Evolutionary conservation across 2,888 invertebrate species (phyloP).

Genomic region (Galerucella pusilla): DNA sequence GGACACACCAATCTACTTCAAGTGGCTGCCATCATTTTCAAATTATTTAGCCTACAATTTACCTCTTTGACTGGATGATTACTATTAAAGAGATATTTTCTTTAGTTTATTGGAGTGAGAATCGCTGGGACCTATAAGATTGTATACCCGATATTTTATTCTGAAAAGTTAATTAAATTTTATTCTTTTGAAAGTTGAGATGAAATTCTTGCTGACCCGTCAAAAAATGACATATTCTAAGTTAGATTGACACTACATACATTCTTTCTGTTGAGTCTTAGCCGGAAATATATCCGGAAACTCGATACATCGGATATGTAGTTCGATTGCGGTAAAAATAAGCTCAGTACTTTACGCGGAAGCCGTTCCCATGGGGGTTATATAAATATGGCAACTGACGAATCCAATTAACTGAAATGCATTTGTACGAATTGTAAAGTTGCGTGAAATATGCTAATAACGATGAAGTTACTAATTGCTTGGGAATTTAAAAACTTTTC

Average conservation of each 20-base stretch:
- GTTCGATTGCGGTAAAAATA: background rate
- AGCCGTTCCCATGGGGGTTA: conserved; percentile 5
- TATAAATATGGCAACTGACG: background rate
- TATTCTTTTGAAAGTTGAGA: no score
- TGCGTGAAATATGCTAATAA: background rate
- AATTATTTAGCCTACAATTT: no score
- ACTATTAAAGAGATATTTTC: no score
- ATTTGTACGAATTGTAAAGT: background rate
- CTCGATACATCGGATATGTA: background rate
- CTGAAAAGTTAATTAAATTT: no score
- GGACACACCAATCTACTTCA: no score
- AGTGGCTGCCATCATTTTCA: no score
- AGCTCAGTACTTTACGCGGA: conserved; percentile 5
- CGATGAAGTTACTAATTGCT: background rate
- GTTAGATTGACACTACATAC: background rate
- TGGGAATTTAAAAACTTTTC: background rate
- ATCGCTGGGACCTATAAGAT: no score
- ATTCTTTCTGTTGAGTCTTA: background rate
- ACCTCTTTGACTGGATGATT: no score
- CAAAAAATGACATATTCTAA: no score
- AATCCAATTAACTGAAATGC: background rate
- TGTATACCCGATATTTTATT: no score
- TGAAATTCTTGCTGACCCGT: no score
- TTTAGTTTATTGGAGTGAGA: no score
- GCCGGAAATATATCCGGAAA: background rate